A percentile compares a stretch with the other conserved stretches of the same genome.
These are phyloP conservation scores for Proales similis DNA, from an alignment of 1,140 invertebrate genomes.

Conservation along the genomic window DNA sequence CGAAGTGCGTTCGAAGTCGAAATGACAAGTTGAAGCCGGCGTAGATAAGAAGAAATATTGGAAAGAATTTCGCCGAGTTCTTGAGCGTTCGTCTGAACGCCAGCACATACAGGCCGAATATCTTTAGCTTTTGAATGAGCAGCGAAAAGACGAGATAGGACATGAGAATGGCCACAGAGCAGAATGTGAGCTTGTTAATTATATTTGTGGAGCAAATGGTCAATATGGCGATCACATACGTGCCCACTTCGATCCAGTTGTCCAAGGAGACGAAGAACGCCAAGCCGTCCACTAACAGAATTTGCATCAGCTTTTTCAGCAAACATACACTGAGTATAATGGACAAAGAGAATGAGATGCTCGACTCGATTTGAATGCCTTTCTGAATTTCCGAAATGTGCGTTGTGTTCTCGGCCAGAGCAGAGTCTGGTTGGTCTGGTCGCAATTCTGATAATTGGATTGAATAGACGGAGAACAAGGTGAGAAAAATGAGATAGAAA, in stretches of 20 bases:
- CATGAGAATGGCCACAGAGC: slow-evolving; percentile 4
- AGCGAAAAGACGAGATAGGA: slow-evolving; percentile 35
- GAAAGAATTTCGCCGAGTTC: slow-evolving; percentile 37
- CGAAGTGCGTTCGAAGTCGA: slow-evolving; percentile 33
- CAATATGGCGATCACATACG: slow-evolving; percentile 16
- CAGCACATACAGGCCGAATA: slow-evolving; percentile 24
- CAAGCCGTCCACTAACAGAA: slow-evolving; percentile 16
- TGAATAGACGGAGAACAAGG: slow-evolving; percentile 18
- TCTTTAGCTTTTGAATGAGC: slow-evolving; percentile 32
- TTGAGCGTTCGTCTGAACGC: slow-evolving; percentile 23
- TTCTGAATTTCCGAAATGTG: not conserved
- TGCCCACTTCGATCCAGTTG: slow-evolving; percentile 26
- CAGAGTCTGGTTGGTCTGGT: slow-evolving; percentile 7
- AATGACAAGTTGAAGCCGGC: slow-evolving; percentile 29
- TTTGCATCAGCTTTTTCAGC: slow-evolving; percentile 20
- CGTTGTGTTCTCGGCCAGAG: no score
- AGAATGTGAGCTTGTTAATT: not conserved
- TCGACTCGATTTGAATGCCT: slow-evolving; percentile 22
- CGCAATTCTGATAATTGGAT: slow-evolving; percentile 6
- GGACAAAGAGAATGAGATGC: not conserved
- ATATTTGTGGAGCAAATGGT: slow-evolving; percentile 3
- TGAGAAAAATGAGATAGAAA: slow-evolving; percentile 15
- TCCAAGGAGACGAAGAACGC: slow-evolving; percentile 17
- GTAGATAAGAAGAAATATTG: slow-evolving; percentile 31
- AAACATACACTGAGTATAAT: not conserved